These are phyloP conservation scores for Microctenopoma steveboyesi DNA, from an alignment of 2,797 vertebrate genomes.

Conservation along the genomic window DNA sequence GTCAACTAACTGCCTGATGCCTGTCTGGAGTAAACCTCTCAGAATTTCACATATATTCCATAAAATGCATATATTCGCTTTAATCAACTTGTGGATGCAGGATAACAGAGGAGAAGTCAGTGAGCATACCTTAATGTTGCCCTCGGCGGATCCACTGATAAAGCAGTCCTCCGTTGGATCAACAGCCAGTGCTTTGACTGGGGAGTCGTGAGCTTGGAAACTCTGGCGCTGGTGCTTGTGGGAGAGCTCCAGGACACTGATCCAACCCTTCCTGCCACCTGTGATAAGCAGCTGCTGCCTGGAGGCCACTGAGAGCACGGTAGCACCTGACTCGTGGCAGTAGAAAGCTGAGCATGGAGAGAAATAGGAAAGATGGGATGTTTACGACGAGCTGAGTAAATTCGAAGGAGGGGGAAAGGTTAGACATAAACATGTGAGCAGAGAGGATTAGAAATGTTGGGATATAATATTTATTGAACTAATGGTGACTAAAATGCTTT, in stretches of 20 bases:
- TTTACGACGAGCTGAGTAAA: not conserved
- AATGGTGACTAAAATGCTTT: not conserved
- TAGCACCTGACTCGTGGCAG: conserved; percentile 95
- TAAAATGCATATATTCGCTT: not conserved
- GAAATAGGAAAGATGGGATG: not conserved
- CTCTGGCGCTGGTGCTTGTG: conserved; percentile 90
- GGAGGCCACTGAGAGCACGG: conserved; percentile 91
- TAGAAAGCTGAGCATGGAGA: conserved; percentile 86
- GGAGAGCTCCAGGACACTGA: conserved; percentile 91
- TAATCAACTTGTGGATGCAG: not conserved
- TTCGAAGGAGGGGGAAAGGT: not conserved
- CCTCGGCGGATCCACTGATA: conserved; percentile 97
- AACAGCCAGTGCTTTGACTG: conserved; percentile 93
- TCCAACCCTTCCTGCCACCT: conserved; percentile 95
- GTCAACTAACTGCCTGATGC: not conserved
- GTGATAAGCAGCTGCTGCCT: conserved; percentile 95
- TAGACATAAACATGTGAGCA: not conserved
- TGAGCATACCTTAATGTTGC: conserved; percentile 92
- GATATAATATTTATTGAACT: not conserved
- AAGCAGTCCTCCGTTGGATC: conserved; percentile 93
- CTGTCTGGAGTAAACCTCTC: not conserved
- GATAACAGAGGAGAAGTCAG: not conserved
- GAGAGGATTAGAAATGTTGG: not conserved
- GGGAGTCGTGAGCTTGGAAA: conserved; percentile 97
- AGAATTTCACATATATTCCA: not conserved